These are phyloP conservation scores for Diorhabda sublineata DNA, from an alignment of 1,140 invertebrate species.

Conservation along the genomic window DNA sequence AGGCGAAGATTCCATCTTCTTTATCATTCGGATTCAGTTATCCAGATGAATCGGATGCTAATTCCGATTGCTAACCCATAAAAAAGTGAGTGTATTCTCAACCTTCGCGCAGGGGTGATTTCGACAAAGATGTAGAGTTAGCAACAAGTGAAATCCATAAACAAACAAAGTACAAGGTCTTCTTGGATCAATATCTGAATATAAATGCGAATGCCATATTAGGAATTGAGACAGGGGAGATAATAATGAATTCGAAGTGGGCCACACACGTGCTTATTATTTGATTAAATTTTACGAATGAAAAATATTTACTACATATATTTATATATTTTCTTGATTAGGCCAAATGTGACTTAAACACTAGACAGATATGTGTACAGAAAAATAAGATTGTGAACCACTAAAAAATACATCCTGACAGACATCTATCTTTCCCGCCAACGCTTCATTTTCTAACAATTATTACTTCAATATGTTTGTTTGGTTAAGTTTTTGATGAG, in stretches of 20 bases:
- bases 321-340: not conserved
- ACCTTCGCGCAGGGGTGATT: not conserved
- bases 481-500: too few relatives aligned
- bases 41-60: not conserved
- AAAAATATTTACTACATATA: not conserved
- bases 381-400: too few relatives aligned
- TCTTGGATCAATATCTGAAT: constrained; percentile 2
- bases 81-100: not conserved
- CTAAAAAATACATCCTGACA: too few relatives aligned
- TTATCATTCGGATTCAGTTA: not conserved
- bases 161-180: constrained; percentile 2
- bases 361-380: too few relatives aligned
- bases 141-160: constrained; percentile 2
- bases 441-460: too few relatives aligned
- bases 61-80: not conserved
- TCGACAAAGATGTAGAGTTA: not conserved
- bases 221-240: not conserved
- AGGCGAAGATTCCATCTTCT: not conserved
- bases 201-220: not conserved
- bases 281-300: not conserved
- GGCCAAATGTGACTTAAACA: too few relatives aligned
- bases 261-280: not conserved
- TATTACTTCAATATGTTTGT: too few relatives aligned
- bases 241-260: not conserved
- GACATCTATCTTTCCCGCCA: too few relatives aligned